Percentiles rank a stretch among this genome's conserved stretches.
Conservation (phyloP, 1,140 invertebrate species). For the Ridgeia piscesae region DNA sequence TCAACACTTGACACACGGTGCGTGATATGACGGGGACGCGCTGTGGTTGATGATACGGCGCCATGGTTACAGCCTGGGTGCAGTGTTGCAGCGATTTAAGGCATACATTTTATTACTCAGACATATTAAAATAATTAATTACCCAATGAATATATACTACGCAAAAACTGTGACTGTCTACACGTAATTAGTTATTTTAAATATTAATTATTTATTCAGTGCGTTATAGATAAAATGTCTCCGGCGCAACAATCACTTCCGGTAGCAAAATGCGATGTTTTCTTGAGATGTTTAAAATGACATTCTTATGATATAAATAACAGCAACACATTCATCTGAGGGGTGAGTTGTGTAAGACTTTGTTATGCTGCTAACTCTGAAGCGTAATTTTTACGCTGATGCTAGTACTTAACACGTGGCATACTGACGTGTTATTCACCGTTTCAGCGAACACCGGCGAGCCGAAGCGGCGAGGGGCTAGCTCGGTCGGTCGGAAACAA, state of each 20-base stretch:
- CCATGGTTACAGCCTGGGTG: not conserved
- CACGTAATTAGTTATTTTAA: not conserved
- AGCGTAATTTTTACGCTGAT: not conserved
- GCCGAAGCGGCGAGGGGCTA: not conserved
- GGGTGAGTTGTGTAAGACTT: not conserved
- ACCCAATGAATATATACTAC: not conserved
- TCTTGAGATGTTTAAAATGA: not conserved
- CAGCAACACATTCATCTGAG: not conserved
- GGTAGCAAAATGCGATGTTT: not conserved
- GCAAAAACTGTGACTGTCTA: not conserved
- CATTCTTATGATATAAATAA: not conserved
- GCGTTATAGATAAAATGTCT: not conserved
- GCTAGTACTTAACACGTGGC: not conserved
- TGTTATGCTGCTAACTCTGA: not conserved
- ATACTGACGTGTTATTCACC: not conserved
- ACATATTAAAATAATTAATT: not conserved
- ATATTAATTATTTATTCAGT: slow-evolving; percentile 2
- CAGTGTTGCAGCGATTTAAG: not conserved
- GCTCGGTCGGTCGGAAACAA: not conserved
- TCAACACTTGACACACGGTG: not conserved
- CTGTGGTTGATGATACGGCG: not conserved
- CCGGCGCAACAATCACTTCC: not conserved
- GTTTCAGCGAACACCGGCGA: not conserved
- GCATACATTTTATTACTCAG: not conserved
- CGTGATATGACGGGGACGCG: not conserved